These are phyloP conservation scores for Penaeus indicus DNA, from an alignment of 1,140 invertebrate genomes.

Conservation along the genomic window DNA sequence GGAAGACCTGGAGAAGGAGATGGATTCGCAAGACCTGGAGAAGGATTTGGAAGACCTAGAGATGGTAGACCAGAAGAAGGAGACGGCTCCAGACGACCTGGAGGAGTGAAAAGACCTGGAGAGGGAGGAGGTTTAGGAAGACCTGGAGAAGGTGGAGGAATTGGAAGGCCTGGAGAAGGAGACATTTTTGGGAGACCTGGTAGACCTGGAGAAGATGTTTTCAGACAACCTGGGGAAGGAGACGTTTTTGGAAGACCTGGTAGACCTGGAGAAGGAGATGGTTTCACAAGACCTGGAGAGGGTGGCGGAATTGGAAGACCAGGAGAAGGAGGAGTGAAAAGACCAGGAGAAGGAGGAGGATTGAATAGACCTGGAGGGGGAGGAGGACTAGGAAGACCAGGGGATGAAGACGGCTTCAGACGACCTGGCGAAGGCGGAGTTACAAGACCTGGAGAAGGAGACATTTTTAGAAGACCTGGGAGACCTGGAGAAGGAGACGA, in stretches of 20 bases:
- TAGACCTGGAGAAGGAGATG: too few relatives aligned
- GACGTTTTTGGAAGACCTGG: too few relatives aligned
- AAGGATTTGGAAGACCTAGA: neutral
- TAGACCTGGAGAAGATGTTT: too few relatives aligned
- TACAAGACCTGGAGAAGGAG: neutral
- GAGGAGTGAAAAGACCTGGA: neutral
- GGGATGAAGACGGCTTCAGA: neutral
- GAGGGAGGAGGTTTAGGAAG: too few relatives aligned
- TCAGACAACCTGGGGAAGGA: too few relatives aligned
- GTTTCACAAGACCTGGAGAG: neutral
- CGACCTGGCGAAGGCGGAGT: neutral
- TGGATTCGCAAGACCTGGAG: too few relatives aligned
- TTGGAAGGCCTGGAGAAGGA: too few relatives aligned
- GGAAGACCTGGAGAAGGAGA: too few relatives aligned
- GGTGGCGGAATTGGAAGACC: neutral
- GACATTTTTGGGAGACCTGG: too few relatives aligned
- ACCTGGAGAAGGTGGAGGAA: too few relatives aligned
- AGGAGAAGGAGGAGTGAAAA: neutral
- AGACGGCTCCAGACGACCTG: too few relatives aligned
- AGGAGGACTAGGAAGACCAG: constrained; percentile 4
- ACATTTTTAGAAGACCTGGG: neutral
- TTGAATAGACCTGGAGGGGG: neutral
- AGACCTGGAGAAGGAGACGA: neutral
- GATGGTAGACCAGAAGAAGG: too few relatives aligned
- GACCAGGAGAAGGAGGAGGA: neutral